These are phyloP conservation scores for Meiosimyza decipiens DNA, from an alignment of 2,888 invertebrate genomes.

Conservation along the genomic window DNA sequence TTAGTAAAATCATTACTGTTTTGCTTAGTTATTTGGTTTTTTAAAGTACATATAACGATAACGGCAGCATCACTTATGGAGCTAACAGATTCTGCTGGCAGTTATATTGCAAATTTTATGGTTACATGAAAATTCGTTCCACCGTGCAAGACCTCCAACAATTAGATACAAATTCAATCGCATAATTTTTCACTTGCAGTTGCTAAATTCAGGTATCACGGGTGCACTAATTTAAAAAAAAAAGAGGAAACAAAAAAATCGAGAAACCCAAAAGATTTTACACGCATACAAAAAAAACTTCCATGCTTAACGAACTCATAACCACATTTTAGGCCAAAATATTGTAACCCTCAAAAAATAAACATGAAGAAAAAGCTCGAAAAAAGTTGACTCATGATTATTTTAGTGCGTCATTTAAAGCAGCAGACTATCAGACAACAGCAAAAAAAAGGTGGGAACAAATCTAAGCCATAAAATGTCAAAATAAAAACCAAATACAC, in stretches of 20 bases:
- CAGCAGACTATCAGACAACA: background rate
- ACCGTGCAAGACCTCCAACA: background rate
- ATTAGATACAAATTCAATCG: background rate
- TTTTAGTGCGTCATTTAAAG: constrained; percentile 20
- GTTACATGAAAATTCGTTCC: background rate
- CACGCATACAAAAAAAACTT: background rate
- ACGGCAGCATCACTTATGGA: too few species aligned
- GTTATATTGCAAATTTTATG: too few species aligned
- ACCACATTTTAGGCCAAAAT: constrained; percentile 24
- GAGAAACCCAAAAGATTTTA: background rate
- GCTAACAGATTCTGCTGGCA: too few species aligned
- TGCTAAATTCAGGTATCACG: constrained; percentile 1
- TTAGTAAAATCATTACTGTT: too few species aligned
- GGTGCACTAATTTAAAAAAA: constrained; percentile 9
- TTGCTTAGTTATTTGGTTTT: too few species aligned
- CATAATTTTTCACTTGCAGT: constrained; percentile 16
- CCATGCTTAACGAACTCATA: constrained; percentile 7
- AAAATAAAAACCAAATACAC: constrained; percentile 11
- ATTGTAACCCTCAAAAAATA: constrained; percentile 16
- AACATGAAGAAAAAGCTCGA: background rate
- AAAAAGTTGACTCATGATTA: constrained; percentile 17
- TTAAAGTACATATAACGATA: too few species aligned
- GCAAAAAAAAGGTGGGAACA: constrained; percentile 1
- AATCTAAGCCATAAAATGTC: constrained; percentile 21
- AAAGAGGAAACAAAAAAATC: background rate